Conservation (phyloP, 2,888 invertebrate genomes). For the Onchidella celtica region DNA sequence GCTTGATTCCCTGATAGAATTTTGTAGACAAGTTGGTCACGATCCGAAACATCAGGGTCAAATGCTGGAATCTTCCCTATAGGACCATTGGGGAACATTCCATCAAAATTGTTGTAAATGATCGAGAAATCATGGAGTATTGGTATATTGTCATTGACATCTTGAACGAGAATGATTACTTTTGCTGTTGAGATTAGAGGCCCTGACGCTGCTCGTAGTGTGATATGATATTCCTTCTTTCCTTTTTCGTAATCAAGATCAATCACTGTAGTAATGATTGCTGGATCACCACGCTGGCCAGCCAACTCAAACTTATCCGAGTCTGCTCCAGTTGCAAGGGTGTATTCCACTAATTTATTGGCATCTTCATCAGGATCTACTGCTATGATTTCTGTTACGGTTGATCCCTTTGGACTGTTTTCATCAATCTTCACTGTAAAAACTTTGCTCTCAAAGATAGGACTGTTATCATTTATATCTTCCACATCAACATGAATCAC, state of each 20-base stretch:
- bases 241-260: constrained; percentile 98
- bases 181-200: constrained; percentile 93
- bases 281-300: constrained; percentile 85
- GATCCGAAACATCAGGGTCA: constrained; percentile 96
- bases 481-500: constrained; percentile 95
- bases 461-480: constrained; percentile 98
- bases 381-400: constrained; percentile 94
- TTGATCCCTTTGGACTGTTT: constrained; percentile 97
- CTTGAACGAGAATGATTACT: constrained; percentile 91
- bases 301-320: constrained; percentile 89
- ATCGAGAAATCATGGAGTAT: constrained; percentile 93
- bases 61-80: constrained; percentile 95
- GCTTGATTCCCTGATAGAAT: constrained; percentile 96
- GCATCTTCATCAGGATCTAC: constrained; percentile 95
- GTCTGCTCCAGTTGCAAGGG: constrained; percentile 92
- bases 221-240: constrained; percentile 92
- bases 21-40: constrained; percentile 86
- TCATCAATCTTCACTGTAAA: constrained; percentile 94
- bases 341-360: constrained; percentile 96
- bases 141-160: constrained; percentile 96
- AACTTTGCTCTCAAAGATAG: constrained; percentile 92
- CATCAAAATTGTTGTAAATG: constrained; percentile 96
- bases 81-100: constrained; percentile 94
- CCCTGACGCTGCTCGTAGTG: constrained; percentile 94
- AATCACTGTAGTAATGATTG: constrained; percentile 92